Evolutionary conservation across 2,797 vertebrate genomes (phyloP), one percentile per base, ranked within the genome.

Genomic region (Thripadectes ignobilis): DNA sequence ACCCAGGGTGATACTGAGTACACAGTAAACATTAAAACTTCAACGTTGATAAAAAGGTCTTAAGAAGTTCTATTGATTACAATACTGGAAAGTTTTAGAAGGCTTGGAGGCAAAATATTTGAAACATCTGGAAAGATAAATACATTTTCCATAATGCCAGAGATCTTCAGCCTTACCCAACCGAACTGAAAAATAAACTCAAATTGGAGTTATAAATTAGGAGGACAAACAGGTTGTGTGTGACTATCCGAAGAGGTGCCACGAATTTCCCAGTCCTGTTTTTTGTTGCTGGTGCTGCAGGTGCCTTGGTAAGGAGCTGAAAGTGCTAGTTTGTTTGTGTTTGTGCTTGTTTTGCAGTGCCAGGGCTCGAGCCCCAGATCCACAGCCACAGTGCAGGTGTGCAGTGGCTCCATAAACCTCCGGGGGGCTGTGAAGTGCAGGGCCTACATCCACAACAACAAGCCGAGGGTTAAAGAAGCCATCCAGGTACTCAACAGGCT

Each of bases 391-490:
- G 98, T 99, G 48, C 98, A 98, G 91, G 67, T 87, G 61, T 99
- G 99, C 93, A 98, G 98, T 2, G 98, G 98, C 63, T 98, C 98
- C 23, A 92, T 99, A 52, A 98, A 97, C 14, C 93, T 99, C 66
- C 98, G 96, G 76, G 99, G 99, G 39, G 95, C 97, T 17, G 97
- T 99, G 84, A 98, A 98, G 68, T 98, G 99, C 96, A 98, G 98
- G 98, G 99, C 98, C 62, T 99, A 98, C 78, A 4, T 99, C 27
- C 98, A 99, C 85, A 98, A 96, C 98, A 99, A 97, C 97, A 99
- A 98, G 93, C 98, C 99, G 39, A 99, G 98, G 96, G 98, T 98
- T 61, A 98, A 98, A 94, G 98, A 98, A 55, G 99, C 98, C 18
- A 67, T 98, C 57, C 99, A 99, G 99, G 99, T 99, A 98, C 54